A percentile compares a stretch with the other conserved stretches of the same genome.
Evolutionary conservation across 2,797 vertebrate genomes (phyloP).

Genomic region (Hirundo rustica): DNA sequence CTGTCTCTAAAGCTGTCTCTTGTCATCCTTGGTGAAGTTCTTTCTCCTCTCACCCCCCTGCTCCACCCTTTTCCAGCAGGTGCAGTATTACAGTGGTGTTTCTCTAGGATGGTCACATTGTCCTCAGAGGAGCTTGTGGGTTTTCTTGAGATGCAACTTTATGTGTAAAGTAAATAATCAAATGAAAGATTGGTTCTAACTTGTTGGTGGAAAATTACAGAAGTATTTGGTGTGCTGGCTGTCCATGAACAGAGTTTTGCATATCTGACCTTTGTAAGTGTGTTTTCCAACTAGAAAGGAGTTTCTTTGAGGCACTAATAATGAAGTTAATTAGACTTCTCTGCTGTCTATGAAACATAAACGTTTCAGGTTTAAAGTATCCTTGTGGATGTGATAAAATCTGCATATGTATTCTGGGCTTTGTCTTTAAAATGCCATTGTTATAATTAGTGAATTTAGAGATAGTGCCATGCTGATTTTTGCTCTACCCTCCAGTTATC

Average conservation of each 20-base stretch:
- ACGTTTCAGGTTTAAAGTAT: not conserved
- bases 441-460: not conserved
- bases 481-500: not conserved
- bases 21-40: not conserved
- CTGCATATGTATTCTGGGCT: not conserved
- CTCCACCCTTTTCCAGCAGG: not conserved
- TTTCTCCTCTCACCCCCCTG: not conserved
- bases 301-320: not conserved
- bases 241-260: fast-evolving
- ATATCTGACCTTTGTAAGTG: not conserved
- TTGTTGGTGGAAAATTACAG: not conserved
- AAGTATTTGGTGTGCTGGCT: not conserved
- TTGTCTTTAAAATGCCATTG: not conserved
- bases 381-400: not conserved
- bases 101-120: not conserved
- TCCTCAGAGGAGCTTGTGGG: not conserved
- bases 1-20: not conserved
- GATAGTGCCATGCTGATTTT: not conserved
- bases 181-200: not conserved
- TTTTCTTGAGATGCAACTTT: not conserved
- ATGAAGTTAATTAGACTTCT: not conserved
- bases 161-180: not conserved
- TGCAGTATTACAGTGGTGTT: not conserved
- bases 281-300: not conserved
- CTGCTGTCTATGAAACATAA: not conserved